Percentiles rank a stretch among this genome's conserved stretches.
phyloP scores from a whole-genome alignment of 2,888 invertebrate species.

The Selenia dentaria region DNA sequence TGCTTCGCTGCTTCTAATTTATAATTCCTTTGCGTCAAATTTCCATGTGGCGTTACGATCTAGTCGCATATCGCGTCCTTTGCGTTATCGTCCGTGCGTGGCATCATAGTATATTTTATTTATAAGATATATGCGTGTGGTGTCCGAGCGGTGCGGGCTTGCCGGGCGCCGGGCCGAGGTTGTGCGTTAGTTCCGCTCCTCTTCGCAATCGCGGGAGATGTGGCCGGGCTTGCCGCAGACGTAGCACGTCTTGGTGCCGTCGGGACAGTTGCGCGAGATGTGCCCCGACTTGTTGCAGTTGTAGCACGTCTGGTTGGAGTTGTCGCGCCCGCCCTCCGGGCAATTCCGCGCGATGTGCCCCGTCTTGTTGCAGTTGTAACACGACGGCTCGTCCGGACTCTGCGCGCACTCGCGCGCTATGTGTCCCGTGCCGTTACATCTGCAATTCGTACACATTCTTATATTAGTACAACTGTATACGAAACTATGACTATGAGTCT shows the following conservation, averaged over 20 bases:
- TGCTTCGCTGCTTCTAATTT: slow-evolving; percentile 71
- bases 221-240: slow-evolving; percentile 96
- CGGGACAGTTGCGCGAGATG: slow-evolving; percentile 94
- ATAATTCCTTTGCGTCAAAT: slow-evolving; percentile 74
- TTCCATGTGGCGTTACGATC: slow-evolving; percentile 70
- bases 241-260: slow-evolving; percentile 95
- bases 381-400: slow-evolving; percentile 92
- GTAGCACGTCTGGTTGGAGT: slow-evolving; percentile 93
- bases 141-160: slow-evolving; percentile 25
- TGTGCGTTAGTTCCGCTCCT: slow-evolving; percentile 86
- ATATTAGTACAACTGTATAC: too few relatives aligned
- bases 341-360: slow-evolving; percentile 96
- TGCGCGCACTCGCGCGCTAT: slow-evolving; percentile 97
- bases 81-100: slow-evolving; percentile 82
- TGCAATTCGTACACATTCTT: slow-evolving; percentile 75
- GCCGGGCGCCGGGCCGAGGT: slow-evolving; percentile 31
- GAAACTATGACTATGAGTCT: too few relatives aligned
- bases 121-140: slow-evolving; percentile 51
- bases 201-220: slow-evolving; percentile 95
- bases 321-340: slow-evolving; percentile 89
- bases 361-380: slow-evolving; percentile 97
- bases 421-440: slow-evolving; percentile 96
- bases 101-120: slow-evolving; percentile 77
- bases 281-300: slow-evolving; percentile 97
- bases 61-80: slow-evolving; percentile 75